Evolutionary conservation across 2,797 vertebrate genomes (phyloP), one percentile per base, ranked within the genome.

Genomic region (Gadopsis bispinosus): DNA sequence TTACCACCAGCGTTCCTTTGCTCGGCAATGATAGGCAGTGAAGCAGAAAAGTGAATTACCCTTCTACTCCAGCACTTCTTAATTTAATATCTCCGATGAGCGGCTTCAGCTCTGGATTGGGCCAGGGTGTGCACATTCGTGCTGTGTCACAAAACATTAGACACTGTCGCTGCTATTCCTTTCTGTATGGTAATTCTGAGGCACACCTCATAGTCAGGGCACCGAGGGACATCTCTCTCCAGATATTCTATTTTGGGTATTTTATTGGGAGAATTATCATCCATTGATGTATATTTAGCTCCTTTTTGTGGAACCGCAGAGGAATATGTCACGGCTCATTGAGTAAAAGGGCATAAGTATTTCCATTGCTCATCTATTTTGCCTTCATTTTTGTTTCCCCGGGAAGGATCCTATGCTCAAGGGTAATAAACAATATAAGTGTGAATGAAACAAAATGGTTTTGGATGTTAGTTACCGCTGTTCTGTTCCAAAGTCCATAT

Each of bases 11-110:
- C 79, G 41, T 88, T 91, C 87, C 86, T 87, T 95, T 91, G 93
- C 94, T 81, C 91, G 90, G 93, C 95, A 95, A 96, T 96, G 94
- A 92, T 95, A 95, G 94, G 95, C 96, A 97, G 96, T 95, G 93
- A 96, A 97, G 97, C 97, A 97, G 97, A 98, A 98, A 98, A 98
- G 96, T 96, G 96, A 97, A 99, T 99, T 98, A 97, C 97, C 96
- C 96, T 88, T 96, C 96, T 95, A 96, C 96, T 97, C 96, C 96
- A 96, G 96, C 96, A 95, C 96, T 97, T 96, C 97, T 97, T 99
- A 98, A 98, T 99, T 97, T 97, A 98, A 99, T 99, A 97, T 98
- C 97, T 97, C 96, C 96, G 95, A 96, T 93, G 95, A 97, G 96
- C 90, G 93, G 95, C 95, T 96, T 91, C 94, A 79, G 83, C 94